These are phyloP conservation scores for Vidua macroura DNA, from an alignment of 2,113 vertebrate genomes.

Conservation along the genomic window DNA sequence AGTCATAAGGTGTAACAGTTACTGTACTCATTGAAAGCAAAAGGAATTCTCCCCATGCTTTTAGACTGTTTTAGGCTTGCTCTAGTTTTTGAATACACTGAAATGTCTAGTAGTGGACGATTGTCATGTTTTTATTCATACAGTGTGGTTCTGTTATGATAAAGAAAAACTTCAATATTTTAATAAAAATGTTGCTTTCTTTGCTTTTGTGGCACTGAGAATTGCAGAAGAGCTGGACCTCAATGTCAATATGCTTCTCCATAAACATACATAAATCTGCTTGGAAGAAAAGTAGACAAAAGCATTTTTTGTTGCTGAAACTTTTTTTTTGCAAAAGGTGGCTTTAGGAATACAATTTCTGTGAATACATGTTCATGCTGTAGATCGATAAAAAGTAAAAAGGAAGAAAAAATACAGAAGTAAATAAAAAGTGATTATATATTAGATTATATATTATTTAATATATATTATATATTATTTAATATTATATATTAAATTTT, in stretches of 20 bases:
- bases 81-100: neutral
- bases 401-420: accelerated
- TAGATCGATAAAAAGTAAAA: neutral
- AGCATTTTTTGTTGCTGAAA: neutral
- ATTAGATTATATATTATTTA: too few relatives aligned
- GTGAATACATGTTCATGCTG: neutral
- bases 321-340: neutral
- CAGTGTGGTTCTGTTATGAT: accelerated
- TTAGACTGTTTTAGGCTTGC: neutral
- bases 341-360: neutral
- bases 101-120: neutral
- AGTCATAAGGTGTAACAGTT: neutral
- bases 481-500: neutral
- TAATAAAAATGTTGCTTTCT: neutral
- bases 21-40: accelerated
- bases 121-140: neutral
- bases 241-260: neutral
- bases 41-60: neutral
- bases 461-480: too few relatives aligned
- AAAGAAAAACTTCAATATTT: neutral
- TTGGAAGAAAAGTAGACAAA: neutral
- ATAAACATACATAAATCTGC: neutral
- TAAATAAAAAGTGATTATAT: neutral
- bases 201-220: neutral
- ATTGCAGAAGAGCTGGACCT: neutral